phyloP scores from a whole-genome alignment of 2,888 invertebrate genomes.

The Mamestra brassicae region DNA sequence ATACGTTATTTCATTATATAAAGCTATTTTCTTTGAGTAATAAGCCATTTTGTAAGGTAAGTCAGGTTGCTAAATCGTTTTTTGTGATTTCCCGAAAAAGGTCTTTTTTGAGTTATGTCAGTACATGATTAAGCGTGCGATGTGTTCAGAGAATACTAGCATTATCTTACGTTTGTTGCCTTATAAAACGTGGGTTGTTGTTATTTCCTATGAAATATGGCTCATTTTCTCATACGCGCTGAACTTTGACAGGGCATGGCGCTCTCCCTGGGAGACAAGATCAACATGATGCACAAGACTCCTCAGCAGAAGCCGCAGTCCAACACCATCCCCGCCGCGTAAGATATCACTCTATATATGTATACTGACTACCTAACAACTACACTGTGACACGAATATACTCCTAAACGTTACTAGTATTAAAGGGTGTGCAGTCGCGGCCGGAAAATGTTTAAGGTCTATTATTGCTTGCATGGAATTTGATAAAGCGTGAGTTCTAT shows the following conservation, averaged over 20 bases:
- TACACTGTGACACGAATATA: slow-evolving; percentile 55
- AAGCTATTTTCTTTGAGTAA: no score
- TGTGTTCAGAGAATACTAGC: no score
- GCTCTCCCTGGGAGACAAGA: slow-evolving; percentile 99
- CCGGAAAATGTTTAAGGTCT: slow-evolving; percentile 8
- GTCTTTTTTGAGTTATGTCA: no score
- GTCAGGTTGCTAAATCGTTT: no score
- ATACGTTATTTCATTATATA: no score
- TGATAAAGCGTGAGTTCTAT: neutral
- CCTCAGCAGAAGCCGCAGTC: slow-evolving; percentile 84
- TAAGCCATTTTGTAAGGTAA: no score
- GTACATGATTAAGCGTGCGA: no score
- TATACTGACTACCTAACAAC: slow-evolving; percentile 54
- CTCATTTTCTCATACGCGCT: no score
- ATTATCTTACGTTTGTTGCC: no score
- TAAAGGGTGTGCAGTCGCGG: slow-evolving; percentile 2
- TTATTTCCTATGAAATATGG: no score
- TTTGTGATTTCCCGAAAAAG: no score
- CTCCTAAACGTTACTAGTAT: slow-evolving; percentile 26
- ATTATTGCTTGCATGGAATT: slow-evolving; percentile 29
- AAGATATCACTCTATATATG: slow-evolving; percentile 50
- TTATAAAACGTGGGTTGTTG: no score
- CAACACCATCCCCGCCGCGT: slow-evolving; percentile 79
- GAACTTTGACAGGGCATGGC: slow-evolving; percentile 96
- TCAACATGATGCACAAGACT: slow-evolving; percentile 97